Base-by-base conservation (phyloP, 2,113 vertebrate genomes). In the Triplophysa rosa region DNA sequence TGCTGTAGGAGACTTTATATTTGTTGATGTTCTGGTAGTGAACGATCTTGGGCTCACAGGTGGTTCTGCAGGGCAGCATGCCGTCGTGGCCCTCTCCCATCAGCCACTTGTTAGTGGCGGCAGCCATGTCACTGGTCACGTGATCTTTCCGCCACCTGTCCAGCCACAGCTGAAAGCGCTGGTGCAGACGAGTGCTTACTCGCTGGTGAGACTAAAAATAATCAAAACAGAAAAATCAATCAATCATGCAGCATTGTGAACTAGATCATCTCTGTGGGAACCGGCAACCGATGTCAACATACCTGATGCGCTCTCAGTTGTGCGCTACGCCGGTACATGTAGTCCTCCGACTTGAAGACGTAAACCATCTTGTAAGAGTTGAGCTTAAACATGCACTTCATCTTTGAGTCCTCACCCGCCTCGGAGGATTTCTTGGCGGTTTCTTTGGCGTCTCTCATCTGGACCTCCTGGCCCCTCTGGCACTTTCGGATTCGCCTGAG, bases 281-380 rank as follows among this genome's bases (percentile, higher is more conserved):
- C 3, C 33, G 1, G 33, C 1, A 37, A 37, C 33, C 33, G 5
- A 49, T 14, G 47, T 54, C 37, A 21, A n/a, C 59, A 70, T 87
- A 98, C 98, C 96, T 99, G 96, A 80, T 98, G 97, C 79, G 97
- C 97, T 69, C 96, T 91, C 12, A 95, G 95, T 82, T 99, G 91
- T 0, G 98, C 98, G 0, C 97, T 98, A 87, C 97, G 96, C 61
- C 98, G 91, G 92, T 99, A 99, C 97, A 99, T 98, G 88, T 97
- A 99, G 89, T 99, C 97, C 80, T 99, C 97, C 0, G 97, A 99
- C 85, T 99, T 99, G 94, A 98, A 98, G 82, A 99, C 98, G 0
- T 99, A 99, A 21, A 99, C 97, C 98, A 99, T 99, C 94, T 99
- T 99, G 87, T 99, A 99, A 78, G 97, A 98, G 88, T 99, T 99